Conservation (phyloP, 2,888 invertebrate genomes). For the Ennomos quercinarius region DNA sequence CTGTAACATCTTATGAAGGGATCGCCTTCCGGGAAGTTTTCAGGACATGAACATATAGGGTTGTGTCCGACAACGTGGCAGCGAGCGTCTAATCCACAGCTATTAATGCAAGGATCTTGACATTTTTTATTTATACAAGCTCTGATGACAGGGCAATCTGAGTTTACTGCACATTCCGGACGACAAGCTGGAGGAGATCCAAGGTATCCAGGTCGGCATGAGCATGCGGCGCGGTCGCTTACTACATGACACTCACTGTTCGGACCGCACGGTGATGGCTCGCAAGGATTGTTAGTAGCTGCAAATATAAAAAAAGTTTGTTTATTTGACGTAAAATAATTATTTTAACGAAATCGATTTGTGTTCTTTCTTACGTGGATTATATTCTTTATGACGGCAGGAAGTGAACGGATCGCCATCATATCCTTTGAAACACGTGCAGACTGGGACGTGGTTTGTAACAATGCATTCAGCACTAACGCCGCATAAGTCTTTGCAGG, state of each 20-base stretch:
- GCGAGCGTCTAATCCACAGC: slow-evolving; percentile 91
- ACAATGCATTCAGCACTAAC: slow-evolving; percentile 93
- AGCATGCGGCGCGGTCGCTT: slow-evolving; percentile 90
- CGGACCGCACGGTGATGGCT: slow-evolving; percentile 91
- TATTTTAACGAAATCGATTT: slow-evolving; percentile 4
- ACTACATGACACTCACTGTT: slow-evolving; percentile 90
- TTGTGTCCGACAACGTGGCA: slow-evolving; percentile 93
- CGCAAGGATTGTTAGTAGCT: slow-evolving; percentile 86
- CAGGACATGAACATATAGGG: slow-evolving; percentile 90
- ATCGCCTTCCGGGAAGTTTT: slow-evolving; percentile 89
- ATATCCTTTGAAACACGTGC: slow-evolving; percentile 91
- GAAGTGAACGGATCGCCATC: slow-evolving; percentile 94
- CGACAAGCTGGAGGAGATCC: slow-evolving; percentile 91
- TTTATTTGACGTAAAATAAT: neutral
- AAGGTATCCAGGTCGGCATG: slow-evolving; percentile 88
- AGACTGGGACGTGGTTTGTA: slow-evolving; percentile 92
- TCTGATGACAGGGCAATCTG: slow-evolving; percentile 89
- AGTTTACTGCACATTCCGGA: slow-evolving; percentile 91
- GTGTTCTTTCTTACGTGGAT: slow-evolving; percentile 76
- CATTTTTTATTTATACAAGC: slow-evolving; percentile 92
- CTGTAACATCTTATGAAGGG: slow-evolving; percentile 89
- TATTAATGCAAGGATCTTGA: slow-evolving; percentile 90
- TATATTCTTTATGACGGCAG: slow-evolving; percentile 86
- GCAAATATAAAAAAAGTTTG: slow-evolving; percentile 1
- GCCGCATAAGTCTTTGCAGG: slow-evolving; percentile 94